Conservation (phyloP, 2,113 vertebrate genomes). For the Sorex araneus region DNA sequence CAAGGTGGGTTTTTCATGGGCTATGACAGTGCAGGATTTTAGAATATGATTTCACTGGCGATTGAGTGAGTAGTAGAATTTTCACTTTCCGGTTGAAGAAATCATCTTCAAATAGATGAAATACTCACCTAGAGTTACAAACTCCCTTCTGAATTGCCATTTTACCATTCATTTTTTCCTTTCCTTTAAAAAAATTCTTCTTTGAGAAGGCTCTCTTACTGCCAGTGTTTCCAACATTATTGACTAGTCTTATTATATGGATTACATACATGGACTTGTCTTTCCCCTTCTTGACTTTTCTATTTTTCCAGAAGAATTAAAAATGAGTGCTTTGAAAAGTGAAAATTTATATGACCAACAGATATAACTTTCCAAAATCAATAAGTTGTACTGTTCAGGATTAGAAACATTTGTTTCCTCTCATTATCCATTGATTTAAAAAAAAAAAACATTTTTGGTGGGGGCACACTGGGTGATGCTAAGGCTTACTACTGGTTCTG, state of each 20-base stretch:
- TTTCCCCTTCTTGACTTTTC: not conserved
- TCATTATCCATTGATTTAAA: not conserved
- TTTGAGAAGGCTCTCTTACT: conserved; percentile 18
- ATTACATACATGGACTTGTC: not conserved
- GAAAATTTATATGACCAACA: conserved; percentile 22
- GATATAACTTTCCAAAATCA: conserved; percentile 14
- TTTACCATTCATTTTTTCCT: conserved; percentile 35
- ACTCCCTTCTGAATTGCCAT: not conserved
- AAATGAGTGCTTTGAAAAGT: not conserved
- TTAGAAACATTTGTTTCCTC: not conserved
- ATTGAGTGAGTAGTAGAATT: conserved; percentile 39
- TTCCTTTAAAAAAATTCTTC: not conserved
- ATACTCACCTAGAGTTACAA: not conserved
- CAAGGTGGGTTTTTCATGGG: not conserved
- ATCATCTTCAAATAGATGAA: conserved; percentile 3
- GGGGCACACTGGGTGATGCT: no score
- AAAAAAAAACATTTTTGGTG: no score
- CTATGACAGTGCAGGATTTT: conserved; percentile 18
- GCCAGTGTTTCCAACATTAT: not conserved
- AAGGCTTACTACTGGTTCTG: no score
- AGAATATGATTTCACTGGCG: not conserved
- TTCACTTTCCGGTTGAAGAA: not conserved
- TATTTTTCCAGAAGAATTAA: not conserved
- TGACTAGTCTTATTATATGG: not conserved
- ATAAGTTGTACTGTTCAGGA: not conserved